These are phyloP conservation scores for Balearica regulorum DNA, from an alignment of 2,797 vertebrate genomes.

Conservation along the genomic window DNA sequence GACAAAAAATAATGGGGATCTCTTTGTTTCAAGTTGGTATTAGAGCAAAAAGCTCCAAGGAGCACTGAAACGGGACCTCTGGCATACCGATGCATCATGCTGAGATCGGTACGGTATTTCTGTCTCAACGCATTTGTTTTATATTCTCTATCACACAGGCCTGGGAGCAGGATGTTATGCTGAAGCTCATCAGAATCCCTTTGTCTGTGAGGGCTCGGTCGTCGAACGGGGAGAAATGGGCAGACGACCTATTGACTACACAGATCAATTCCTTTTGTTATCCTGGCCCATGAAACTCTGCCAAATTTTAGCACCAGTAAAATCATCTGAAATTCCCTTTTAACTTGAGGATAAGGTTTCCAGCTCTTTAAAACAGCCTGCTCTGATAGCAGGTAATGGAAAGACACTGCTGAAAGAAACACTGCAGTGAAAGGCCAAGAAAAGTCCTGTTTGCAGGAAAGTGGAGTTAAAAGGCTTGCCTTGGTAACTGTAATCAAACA, in stretches of 20 bases:
- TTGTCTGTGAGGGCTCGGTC: not conserved
- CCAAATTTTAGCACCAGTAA: slow-evolving; percentile 6
- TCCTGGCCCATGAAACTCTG: slow-evolving; percentile 41
- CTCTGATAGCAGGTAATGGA: slow-evolving; percentile 30
- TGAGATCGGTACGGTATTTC: not conserved
- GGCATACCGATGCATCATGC: not conserved
- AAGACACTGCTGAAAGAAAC: slow-evolving; percentile 35
- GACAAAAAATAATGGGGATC: not conserved
- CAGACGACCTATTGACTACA: slow-evolving; percentile 28
- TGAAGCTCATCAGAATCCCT: not conserved
- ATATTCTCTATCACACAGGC: not conserved
- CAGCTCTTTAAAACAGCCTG: slow-evolving; percentile 26
- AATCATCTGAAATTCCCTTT: slow-evolving; percentile 39
- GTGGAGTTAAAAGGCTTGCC: slow-evolving; percentile 49
- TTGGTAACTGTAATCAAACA: slow-evolving; percentile 25
- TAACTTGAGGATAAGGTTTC: slow-evolving; percentile 22
- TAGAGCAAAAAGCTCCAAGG: not conserved
- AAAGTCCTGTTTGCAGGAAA: slow-evolving; percentile 48
- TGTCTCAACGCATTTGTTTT: not conserved
- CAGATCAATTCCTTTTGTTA: slow-evolving; percentile 44
- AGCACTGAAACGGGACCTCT: not conserved
- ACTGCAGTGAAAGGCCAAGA: slow-evolving; percentile 8
- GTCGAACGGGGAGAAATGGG: not conserved
- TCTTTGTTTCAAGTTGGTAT: not conserved
- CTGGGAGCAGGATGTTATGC: not conserved